Evolutionary conservation across 1,140 invertebrate species (phyloP).

Genomic region (Solen grandis): DNA sequence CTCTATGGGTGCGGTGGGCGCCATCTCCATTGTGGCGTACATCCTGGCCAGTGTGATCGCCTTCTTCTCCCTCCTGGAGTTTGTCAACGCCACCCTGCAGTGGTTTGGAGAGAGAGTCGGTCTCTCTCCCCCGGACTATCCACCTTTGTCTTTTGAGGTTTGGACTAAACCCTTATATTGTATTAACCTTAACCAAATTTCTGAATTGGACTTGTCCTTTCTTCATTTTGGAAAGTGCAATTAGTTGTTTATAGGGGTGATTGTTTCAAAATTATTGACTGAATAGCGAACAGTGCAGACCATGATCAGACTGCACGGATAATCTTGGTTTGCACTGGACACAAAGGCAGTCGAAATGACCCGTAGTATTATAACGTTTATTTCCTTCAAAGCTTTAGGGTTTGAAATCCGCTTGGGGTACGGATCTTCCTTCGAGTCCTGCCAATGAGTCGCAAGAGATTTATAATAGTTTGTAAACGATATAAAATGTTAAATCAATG

Average conservation of each 20-base stretch:
- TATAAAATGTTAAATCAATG: too few relatives aligned
- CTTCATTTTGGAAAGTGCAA: too few relatives aligned
- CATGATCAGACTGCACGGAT: too few relatives aligned
- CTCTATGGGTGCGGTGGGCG: conserved; percentile 90
- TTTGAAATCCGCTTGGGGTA: too few relatives aligned
- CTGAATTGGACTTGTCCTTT: too few relatives aligned
- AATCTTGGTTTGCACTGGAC: too few relatives aligned
- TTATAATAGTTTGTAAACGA: too few relatives aligned
- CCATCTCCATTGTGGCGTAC: conserved; percentile 89
- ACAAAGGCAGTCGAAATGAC: background rate
- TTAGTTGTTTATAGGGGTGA: background rate
- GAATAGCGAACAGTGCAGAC: too few relatives aligned
- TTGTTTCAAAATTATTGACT: background rate
- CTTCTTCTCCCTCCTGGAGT: conserved; percentile 92
- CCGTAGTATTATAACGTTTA: background rate
- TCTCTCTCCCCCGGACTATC: conserved; percentile 73
- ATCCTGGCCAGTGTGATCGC: conserved; percentile 96
- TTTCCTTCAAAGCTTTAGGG: background rate
- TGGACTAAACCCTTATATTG: conserved; percentile 13
- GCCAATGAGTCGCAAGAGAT: too few relatives aligned
- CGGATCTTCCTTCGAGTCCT: too few relatives aligned
- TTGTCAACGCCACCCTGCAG: conserved; percentile 89
- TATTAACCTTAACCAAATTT: background rate
- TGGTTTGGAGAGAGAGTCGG: conserved; percentile 91
- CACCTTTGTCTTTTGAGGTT: conserved; percentile 74